Conservation (phyloP, 2,113 vertebrate genomes). For the Gambusia affinis region DNA sequence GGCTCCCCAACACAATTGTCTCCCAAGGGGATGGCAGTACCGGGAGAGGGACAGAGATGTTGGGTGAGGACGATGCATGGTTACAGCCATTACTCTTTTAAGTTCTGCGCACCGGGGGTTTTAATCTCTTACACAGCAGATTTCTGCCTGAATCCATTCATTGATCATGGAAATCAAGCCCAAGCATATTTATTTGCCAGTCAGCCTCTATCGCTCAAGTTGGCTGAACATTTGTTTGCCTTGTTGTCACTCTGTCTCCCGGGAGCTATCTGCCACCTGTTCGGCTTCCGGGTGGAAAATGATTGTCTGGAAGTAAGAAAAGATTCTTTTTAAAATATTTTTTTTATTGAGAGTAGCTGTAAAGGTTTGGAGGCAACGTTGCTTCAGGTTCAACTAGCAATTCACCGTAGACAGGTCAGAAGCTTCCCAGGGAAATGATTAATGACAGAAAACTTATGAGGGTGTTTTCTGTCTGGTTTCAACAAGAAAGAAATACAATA, state of each 20-base stretch:
- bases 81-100: constrained; percentile 55
- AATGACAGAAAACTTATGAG: too few relatives aligned
- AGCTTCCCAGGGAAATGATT: too few relatives aligned
- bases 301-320: constrained; percentile 40
- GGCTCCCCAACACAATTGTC: constrained; percentile 45
- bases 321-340: constrained; percentile 11
- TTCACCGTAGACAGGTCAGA: too few relatives aligned
- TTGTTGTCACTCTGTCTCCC: constrained; percentile 60
- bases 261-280: constrained; percentile 70
- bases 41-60: constrained; percentile 28
- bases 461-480: too few relatives aligned
- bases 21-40: constrained; percentile 45
- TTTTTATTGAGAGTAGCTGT: constrained; percentile 30
- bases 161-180: constrained; percentile 69
- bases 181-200: constrained; percentile 60
- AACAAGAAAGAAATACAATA: too few relatives aligned
- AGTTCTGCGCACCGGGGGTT: constrained; percentile 38
- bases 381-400: too few relatives aligned
- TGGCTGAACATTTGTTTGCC: constrained; percentile 73
- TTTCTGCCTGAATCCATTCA: constrained; percentile 48
- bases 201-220: constrained; percentile 55
- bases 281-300: constrained; percentile 45
- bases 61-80: constrained; percentile 44
- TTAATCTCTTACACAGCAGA: constrained; percentile 36
- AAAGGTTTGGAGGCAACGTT: not conserved